Evolutionary conservation across 1,140 invertebrate species (phyloP).

Genomic region (Monomorium pharaonis): DNA sequence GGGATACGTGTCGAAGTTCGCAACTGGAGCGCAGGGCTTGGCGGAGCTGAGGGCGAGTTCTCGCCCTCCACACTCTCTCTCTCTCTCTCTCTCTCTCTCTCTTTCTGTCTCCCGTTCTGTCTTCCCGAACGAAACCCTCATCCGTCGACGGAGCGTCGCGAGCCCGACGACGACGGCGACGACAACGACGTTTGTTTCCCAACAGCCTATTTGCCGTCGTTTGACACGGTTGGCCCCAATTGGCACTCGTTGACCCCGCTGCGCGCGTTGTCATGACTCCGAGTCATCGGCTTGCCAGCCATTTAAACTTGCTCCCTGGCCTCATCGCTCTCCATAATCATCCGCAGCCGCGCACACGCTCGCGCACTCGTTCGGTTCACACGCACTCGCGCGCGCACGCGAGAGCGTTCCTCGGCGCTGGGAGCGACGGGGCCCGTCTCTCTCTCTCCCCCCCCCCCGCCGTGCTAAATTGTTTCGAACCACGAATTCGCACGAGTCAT

Average conservation of each 20-base stretch:
- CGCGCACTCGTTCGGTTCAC: constrained; percentile 23
- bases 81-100: constrained; percentile 6
- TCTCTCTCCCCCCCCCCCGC: background rate
- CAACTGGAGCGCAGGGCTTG: background rate
- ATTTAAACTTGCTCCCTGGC: constrained; percentile 82
- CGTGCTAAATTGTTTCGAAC: constrained; percentile 74
- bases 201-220: constrained; percentile 82
- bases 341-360: constrained; percentile 54
- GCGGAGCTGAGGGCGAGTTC: background rate
- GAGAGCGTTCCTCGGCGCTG: constrained; percentile 37
- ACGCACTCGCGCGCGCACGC: too few relatives aligned
- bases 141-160: constrained; percentile 32
- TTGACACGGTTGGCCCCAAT: constrained; percentile 83
- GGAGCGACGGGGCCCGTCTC: background rate
- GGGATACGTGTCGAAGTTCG: background rate
- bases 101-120: too few relatives aligned
- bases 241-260: constrained; percentile 82
- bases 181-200: constrained; percentile 84
- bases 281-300: constrained; percentile 83
- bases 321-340: constrained; percentile 78
- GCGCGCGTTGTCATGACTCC: constrained; percentile 83
- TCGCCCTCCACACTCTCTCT: background rate
- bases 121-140: background rate
- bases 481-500: constrained; percentile 47
- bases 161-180: too few relatives aligned